Conservation (phyloP, 2,888 invertebrate species). For the Apotomis turbidana region DNA sequence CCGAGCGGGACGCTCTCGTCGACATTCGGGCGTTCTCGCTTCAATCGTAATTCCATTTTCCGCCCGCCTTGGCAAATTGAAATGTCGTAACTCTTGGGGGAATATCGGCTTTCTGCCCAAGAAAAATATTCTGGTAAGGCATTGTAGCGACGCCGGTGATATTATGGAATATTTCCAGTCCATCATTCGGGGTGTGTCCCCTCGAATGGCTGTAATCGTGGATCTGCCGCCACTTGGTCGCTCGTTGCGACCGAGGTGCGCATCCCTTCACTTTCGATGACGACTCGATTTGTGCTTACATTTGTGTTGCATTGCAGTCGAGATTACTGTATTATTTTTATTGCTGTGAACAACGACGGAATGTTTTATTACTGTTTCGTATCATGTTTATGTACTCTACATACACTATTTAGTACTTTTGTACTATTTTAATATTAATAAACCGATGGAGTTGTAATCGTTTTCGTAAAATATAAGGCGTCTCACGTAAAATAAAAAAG, state of each 20-base stretch:
- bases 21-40: constrained; percentile 75
- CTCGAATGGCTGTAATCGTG: constrained; percentile 72
- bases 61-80: constrained; percentile 85
- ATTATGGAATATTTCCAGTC: constrained; percentile 81
- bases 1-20: constrained; percentile 59
- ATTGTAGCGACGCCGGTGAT: constrained; percentile 79
- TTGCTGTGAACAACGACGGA: neutral
- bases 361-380: neutral
- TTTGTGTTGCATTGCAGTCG: constrained; percentile 1
- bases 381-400: neutral
- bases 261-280: constrained; percentile 61
- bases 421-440: neutral
- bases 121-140: constrained; percentile 82
- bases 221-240: constrained; percentile 71
- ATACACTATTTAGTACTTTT: neutral
- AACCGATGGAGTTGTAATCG: neutral
- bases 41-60: constrained; percentile 85
- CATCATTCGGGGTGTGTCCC: constrained; percentile 75
- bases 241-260: constrained; percentile 54
- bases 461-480: neutral
- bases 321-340: neutral
- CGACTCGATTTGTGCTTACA: constrained; percentile 43
- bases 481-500: too few species aligned
- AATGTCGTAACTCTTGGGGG: constrained; percentile 85
- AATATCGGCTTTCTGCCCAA: constrained; percentile 84